phyloP scores from a whole-genome alignment of 2,797 vertebrate species.

The Micromesistius poutassou region DNA sequence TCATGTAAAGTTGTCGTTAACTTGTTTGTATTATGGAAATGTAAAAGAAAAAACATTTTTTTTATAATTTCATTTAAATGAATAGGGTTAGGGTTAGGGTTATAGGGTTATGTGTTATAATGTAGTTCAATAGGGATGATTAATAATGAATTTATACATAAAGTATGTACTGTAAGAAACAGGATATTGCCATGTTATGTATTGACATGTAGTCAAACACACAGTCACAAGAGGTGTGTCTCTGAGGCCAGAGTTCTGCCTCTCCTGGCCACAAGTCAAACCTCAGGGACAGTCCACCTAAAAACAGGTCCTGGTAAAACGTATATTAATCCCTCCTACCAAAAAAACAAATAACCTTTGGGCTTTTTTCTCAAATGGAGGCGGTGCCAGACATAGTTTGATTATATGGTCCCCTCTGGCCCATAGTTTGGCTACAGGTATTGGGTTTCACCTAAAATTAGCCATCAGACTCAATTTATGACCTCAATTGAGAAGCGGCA shows the following conservation, averaged over 20 bases:
- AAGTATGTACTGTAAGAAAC: slow-evolving; percentile 2
- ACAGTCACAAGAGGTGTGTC: neutral
- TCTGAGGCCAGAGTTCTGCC: neutral
- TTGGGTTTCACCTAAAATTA: slow-evolving; percentile 97
- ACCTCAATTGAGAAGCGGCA: slow-evolving; percentile 86
- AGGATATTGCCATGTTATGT: neutral
- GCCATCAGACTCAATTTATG: slow-evolving; percentile 97
- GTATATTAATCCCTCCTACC: slow-evolving; percentile 49
- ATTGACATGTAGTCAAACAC: neutral
- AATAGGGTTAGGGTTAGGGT: no score
- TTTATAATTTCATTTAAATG: no score
- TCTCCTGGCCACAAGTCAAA: neutral
- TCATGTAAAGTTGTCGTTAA: no score
- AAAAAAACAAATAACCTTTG: slow-evolving; percentile 67
- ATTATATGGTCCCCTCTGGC: slow-evolving; percentile 86
- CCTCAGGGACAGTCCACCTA: slow-evolving; percentile 24
- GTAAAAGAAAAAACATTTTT: no score
- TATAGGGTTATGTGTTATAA: neutral
- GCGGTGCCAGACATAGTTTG: slow-evolving; percentile 73
- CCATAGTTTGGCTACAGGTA: slow-evolving; percentile 85
- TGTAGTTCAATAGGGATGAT: neutral
- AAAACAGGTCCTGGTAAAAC: slow-evolving; percentile 56
- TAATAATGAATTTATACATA: neutral
- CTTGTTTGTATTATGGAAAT: no score
- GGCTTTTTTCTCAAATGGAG: slow-evolving; percentile 62